Evolutionary conservation across 2,797 vertebrate genomes (phyloP).

Genomic region (Mus spretus): DNA sequence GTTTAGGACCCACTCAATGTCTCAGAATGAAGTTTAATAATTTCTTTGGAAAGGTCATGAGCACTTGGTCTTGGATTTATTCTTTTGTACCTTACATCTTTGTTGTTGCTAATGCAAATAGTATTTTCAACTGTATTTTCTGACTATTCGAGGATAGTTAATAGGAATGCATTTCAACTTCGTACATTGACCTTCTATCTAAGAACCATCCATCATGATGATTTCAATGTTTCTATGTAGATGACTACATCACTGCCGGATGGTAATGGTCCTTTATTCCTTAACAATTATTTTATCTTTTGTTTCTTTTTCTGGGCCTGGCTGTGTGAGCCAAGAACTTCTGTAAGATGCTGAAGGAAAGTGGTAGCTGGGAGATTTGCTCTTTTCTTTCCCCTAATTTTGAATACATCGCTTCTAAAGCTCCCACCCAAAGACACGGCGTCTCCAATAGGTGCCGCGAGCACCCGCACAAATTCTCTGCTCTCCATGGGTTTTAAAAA

Average conservation of each 20-base stretch:
- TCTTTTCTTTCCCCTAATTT: slow-evolving; percentile 2
- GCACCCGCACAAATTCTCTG: background rate
- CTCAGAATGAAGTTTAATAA: slow-evolving; percentile 44
- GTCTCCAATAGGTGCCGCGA: background rate
- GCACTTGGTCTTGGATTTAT: slow-evolving; percentile 61
- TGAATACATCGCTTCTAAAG: background rate
- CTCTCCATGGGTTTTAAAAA: background rate
- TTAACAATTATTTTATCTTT: background rate
- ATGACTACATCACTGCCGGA: background rate
- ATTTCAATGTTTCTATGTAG: slow-evolving; percentile 7
- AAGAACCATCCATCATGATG: background rate
- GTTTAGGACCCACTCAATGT: slow-evolving; percentile 35
- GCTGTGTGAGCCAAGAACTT: background rate
- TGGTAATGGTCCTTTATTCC: background rate
- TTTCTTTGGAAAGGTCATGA: slow-evolving; percentile 67
- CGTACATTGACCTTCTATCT: background rate
- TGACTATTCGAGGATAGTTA: background rate
- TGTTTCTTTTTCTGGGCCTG: slow-evolving; percentile 8
- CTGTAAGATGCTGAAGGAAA: background rate
- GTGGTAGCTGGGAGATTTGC: background rate
- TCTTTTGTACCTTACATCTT: slow-evolving; percentile 2
- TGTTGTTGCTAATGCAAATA: slow-evolving; percentile 24
- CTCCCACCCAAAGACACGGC: background rate
- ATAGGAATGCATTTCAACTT: slow-evolving; percentile 15
- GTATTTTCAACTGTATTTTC: slow-evolving; percentile 54